Percentiles rank a stretch among this genome's conserved stretches.
Evolutionary conservation across 2,113 vertebrate genomes (phyloP).

Genomic region (Corythaixoides concolor): DNA sequence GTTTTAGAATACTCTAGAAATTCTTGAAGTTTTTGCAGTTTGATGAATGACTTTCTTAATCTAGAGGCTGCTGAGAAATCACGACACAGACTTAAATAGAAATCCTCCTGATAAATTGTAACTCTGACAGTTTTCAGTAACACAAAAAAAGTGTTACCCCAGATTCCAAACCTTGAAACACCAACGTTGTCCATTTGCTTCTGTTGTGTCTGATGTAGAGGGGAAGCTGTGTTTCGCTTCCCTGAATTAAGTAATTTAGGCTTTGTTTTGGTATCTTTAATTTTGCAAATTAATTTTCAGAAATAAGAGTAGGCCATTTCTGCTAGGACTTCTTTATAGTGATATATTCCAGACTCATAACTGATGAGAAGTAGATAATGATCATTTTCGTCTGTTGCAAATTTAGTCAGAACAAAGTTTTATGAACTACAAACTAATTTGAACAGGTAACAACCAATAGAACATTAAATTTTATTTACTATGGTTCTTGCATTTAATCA

Average conservation of each 20-base stretch:
- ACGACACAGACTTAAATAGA: neutral
- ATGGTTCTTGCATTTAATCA: fast-evolving
- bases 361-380: neutral
- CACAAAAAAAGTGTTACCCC: neutral
- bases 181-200: neutral
- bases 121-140: neutral
- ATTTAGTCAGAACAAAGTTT: neutral
- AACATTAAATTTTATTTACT: neutral
- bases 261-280: neutral
- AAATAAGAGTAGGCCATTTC: neutral
- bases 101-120: neutral
- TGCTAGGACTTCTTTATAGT: neutral
- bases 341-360: neutral
- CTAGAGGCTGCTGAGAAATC: neutral
- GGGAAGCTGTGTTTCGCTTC: neutral
- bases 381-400: neutral
- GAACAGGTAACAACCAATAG: neutral
- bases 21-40: neutral
- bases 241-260: neutral
- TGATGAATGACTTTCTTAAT: neutral
- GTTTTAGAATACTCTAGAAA: neutral
- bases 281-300: neutral
- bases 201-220: neutral
- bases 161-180: neutral
- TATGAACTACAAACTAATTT: neutral